Conservation (phyloP, 92 coral and sea anemone species). For the Porites divaricata region DNA sequence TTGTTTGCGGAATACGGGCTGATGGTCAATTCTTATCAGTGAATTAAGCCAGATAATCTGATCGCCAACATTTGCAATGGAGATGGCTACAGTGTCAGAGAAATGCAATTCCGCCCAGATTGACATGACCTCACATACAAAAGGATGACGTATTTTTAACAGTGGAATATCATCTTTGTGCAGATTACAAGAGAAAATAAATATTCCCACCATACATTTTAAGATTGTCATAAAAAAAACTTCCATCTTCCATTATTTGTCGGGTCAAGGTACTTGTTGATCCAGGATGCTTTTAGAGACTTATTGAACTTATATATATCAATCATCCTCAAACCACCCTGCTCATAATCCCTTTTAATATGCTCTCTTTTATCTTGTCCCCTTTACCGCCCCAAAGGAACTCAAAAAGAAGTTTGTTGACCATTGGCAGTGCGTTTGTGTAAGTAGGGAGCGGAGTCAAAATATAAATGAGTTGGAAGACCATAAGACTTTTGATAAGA, state of each 20-base stretch:
- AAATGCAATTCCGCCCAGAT: conserved; percentile 9
- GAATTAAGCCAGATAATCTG: conserved; percentile 1
- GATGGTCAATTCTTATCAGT: background rate
- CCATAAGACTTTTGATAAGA: conserved; percentile 10
- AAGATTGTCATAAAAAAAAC: too few species aligned
- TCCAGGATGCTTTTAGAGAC: conserved; percentile 10
- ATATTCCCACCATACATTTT: background rate
- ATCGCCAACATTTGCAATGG: background rate
- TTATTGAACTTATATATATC: background rate
- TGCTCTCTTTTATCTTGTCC: background rate
- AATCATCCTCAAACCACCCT: too few species aligned
- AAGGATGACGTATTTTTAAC: too few species aligned
- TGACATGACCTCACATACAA: background rate
- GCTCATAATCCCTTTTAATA: background rate
- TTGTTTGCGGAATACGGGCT: too few species aligned
- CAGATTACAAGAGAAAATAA: too few species aligned
- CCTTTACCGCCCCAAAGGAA: background rate
- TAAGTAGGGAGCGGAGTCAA: background rate
- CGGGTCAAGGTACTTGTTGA: conserved; percentile 23
- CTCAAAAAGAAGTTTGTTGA: conserved; percentile 1
- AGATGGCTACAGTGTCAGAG: background rate
- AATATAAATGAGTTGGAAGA: conserved; percentile 4
- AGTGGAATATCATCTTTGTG: too few species aligned
- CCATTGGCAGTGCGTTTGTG: background rate
- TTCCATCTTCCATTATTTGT: too few species aligned